Percentiles rank a stretch among this genome's conserved stretches.
phyloP scores from a whole-genome alignment of 2,113 vertebrate genomes.

The Ammodytes dubius region DNA sequence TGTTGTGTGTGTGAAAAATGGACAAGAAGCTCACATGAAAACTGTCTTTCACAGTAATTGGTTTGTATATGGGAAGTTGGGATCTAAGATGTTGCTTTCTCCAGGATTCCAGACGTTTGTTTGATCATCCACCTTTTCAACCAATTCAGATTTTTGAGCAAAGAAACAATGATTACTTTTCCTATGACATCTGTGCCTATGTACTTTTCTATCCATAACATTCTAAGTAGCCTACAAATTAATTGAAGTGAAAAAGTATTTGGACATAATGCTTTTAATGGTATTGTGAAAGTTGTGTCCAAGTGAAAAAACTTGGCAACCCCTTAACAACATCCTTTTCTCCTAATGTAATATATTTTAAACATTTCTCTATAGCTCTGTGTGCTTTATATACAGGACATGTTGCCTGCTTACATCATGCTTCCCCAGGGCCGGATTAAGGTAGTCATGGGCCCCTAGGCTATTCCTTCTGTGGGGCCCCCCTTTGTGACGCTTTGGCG shows the following conservation, averaged over 20 bases:
- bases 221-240: neutral
- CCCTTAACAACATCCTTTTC: neutral
- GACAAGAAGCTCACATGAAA: constrained; percentile 21
- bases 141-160: constrained; percentile 8
- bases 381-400: too few species aligned
- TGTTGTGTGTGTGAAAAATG: constrained; percentile 9
- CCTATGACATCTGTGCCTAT: neutral
- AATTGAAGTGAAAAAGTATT: neutral
- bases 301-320: neutral
- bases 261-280: neutral
- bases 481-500: too few species aligned
- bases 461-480: too few species aligned
- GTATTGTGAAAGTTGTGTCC: neutral
- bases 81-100: constrained; percentile 54
- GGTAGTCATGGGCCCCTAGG: too few species aligned
- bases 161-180: constrained; percentile 8
- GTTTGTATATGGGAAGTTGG: constrained; percentile 29
- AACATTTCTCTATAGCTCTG: too few species aligned
- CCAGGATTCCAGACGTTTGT: constrained; percentile 36
- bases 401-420: neutral
- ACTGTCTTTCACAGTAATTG: constrained; percentile 44
- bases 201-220: neutral
- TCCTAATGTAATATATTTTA: neutral
- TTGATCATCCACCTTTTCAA: constrained; percentile 17
- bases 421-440: too few species aligned